Percentiles rank a stretch among this genome's conserved stretches.
These are phyloP conservation scores for Pipistrellus pipistrellus DNA, from an alignment of 2,797 vertebrate genomes.

Conservation along the genomic window DNA sequence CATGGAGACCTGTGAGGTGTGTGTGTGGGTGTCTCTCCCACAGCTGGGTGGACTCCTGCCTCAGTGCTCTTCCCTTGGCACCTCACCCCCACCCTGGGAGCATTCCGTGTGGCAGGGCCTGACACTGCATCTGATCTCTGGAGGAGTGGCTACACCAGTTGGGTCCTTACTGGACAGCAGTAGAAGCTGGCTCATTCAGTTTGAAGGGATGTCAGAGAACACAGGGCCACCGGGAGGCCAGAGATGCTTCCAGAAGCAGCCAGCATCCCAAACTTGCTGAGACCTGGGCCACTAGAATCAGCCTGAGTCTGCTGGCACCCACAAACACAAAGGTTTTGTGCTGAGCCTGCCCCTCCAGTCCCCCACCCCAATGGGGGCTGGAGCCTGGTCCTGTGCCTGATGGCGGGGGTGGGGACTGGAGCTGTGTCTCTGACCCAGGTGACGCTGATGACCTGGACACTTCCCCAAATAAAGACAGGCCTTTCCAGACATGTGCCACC, in stretches of 20 bases:
- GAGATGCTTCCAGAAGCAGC: not conserved
- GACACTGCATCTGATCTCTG: not conserved
- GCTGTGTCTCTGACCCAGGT: not conserved
- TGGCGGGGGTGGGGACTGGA: too few relatives aligned
- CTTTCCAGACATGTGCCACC: not conserved
- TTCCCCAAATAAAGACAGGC: not conserved
- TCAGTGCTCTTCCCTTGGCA: not conserved
- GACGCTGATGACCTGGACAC: not conserved
- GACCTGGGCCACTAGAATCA: not conserved
- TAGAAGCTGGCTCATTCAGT: not conserved
- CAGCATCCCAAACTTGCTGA: not conserved
- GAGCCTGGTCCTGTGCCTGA: not conserved
- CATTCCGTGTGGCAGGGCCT: not conserved
- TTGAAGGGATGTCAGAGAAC: not conserved
- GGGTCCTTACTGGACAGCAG: not conserved
- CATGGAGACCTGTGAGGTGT: accelerated
- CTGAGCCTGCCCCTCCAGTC: not conserved
- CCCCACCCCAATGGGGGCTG: not conserved
- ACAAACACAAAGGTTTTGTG: not conserved
- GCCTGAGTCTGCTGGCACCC: not conserved
- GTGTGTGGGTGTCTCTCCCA: not conserved
- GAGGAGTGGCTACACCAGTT: accelerated
- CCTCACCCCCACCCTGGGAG: not conserved
- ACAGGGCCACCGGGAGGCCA: not conserved
- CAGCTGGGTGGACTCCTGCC: not conserved